Evolutionary conservation across 2,888 invertebrate species (phyloP).

Genomic region (Napeogenes inachia): DNA sequence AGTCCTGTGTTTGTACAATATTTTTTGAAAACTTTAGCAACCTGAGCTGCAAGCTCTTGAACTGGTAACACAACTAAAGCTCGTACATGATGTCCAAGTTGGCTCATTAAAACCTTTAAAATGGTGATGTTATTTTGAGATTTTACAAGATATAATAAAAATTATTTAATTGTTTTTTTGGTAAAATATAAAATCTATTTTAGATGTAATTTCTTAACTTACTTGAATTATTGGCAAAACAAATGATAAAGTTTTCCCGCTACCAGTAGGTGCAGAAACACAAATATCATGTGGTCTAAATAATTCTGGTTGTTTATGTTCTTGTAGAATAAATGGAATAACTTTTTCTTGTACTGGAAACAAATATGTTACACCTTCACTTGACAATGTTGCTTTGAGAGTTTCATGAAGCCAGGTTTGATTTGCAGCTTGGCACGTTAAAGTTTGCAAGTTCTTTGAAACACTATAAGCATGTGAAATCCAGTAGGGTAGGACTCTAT

Average conservation of each 20-base stretch:
- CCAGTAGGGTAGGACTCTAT: constrained; percentile 91
- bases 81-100: constrained; percentile 82
- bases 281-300: constrained; percentile 93
- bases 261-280: constrained; percentile 98
- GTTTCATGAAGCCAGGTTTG: constrained; percentile 80
- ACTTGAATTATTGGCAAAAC: constrained; percentile 93
- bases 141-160: no score
- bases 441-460: constrained; percentile 81
- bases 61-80: constrained; percentile 96
- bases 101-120: constrained; percentile 74
- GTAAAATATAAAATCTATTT: neutral
- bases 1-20: constrained; percentile 83
- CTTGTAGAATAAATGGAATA: constrained; percentile 85
- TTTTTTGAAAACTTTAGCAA: constrained; percentile 87
- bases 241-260: constrained; percentile 97
- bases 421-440: constrained; percentile 73
- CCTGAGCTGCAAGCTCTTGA: constrained; percentile 93
- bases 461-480: constrained; percentile 87
- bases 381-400: constrained; percentile 79
- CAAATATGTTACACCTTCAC: constrained; percentile 84
- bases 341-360: constrained; percentile 92
- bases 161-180: no score
- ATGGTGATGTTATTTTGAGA: neutral
- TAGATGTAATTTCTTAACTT: constrained; percentile 19
- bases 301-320: constrained; percentile 75